Evolutionary conservation across 2,797 vertebrate species (phyloP).

Genomic region (Heterohyrax brucei): DNA sequence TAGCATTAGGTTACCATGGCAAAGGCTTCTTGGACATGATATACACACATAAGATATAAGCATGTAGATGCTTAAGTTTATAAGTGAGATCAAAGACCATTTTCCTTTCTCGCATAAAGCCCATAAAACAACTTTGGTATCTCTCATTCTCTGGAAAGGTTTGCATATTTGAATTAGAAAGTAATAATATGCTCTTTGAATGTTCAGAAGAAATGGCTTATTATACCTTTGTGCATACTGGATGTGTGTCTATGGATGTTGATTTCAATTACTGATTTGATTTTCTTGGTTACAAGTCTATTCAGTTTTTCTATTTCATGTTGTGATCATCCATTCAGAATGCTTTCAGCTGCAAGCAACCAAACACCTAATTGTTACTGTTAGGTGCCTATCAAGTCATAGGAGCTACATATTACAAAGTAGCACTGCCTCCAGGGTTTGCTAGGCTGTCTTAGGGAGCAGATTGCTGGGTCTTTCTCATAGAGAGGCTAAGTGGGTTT

Average conservation of each 20-base stretch:
- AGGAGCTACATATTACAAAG: no score
- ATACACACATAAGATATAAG: not conserved
- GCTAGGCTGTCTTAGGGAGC: no score
- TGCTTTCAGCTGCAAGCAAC: not conserved
- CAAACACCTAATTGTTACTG: not conserved
- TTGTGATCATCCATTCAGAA: not conserved
- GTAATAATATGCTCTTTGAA: not conserved
- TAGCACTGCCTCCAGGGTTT: no score
- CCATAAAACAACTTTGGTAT: not conserved
- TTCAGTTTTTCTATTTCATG: not conserved
- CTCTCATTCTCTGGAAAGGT: not conserved
- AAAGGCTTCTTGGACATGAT: not conserved
- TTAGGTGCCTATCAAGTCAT: no score
- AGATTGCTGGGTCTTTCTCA: no score
- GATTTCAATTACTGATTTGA: not conserved
- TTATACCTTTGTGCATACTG: not conserved
- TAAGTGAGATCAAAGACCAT: not conserved
- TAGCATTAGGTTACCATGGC: not conserved
- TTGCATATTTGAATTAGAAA: not conserved
- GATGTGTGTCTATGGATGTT: not conserved
- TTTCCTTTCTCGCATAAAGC: not conserved
- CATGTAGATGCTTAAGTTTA: not conserved
- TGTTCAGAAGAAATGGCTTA: not conserved
- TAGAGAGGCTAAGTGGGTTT: no score
- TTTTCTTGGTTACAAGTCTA: conserved; percentile 8